phyloP scores from a whole-genome alignment of 2,797 vertebrate genomes.

The Pseudochromis fuscus region DNA sequence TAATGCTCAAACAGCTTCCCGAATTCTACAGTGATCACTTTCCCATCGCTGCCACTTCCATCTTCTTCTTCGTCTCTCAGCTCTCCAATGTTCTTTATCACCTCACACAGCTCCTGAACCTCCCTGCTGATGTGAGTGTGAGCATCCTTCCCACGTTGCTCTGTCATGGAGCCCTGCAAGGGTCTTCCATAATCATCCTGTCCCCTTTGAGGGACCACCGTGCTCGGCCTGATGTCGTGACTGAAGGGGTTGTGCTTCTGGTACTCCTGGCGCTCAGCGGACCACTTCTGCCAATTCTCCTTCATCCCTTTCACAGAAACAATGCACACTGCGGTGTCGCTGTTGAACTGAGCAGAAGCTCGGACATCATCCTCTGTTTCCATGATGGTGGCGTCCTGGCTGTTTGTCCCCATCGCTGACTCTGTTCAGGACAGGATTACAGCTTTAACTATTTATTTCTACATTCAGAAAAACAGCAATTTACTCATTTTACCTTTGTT shows the following conservation, averaged over 20 bases:
- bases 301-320: slow-evolving; percentile 86
- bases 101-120: slow-evolving; percentile 87
- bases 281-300: slow-evolving; percentile 92
- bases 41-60: background rate
- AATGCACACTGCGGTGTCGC: slow-evolving; percentile 50
- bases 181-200: slow-evolving; percentile 88
- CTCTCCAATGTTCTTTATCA: slow-evolving; percentile 86
- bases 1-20: slow-evolving; percentile 90
- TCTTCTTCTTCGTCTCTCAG: slow-evolving; percentile 62
- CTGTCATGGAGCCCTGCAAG: slow-evolving; percentile 88
- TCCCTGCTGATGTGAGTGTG: slow-evolving; percentile 87
- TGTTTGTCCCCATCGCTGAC: slow-evolving; percentile 44
- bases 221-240: slow-evolving; percentile 57
- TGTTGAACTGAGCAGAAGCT: slow-evolving; percentile 22
- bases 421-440: background rate
- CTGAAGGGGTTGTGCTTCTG: slow-evolving; percentile 92
- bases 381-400: slow-evolving; percentile 49
- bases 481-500: background rate
- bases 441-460: slow-evolving; percentile 14
- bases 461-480: background rate
- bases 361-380: slow-evolving; percentile 46
- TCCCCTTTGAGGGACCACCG: slow-evolving; percentile 70
- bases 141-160: slow-evolving; percentile 90
- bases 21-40: slow-evolving; percentile 83
- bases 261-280: slow-evolving; percentile 84